phyloP scores from a whole-genome alignment of 2,888 invertebrate species.

The Oscheius sp. region DNA sequence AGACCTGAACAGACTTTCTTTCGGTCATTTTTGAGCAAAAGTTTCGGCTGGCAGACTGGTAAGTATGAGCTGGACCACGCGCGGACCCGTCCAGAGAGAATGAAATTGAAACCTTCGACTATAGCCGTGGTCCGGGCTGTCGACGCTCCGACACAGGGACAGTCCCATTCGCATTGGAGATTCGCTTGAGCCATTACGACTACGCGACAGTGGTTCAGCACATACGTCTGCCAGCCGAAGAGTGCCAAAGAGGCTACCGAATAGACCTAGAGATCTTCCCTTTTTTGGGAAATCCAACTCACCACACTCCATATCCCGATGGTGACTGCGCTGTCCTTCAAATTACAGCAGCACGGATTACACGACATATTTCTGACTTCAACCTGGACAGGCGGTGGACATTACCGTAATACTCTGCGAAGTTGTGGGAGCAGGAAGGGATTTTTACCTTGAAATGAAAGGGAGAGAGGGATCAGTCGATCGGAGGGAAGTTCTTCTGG shows the following conservation, averaged over 20 bases:
- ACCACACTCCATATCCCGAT: constrained; percentile 70
- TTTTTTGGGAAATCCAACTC: constrained; percentile 33
- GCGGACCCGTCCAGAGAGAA: background rate
- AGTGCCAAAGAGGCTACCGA: constrained; percentile 62
- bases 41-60: constrained; percentile 19
- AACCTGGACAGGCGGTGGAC: constrained; percentile 21
- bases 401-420: background rate
- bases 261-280: constrained; percentile 53
- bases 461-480: background rate
- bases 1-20: constrained; percentile 67
- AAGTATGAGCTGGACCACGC: background rate
- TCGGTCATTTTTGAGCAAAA: too few species aligned
- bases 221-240: constrained; percentile 68
- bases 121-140: constrained; percentile 63
- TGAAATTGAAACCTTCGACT: constrained; percentile 68
- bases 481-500: background rate
- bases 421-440: background rate
- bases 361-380: constrained; percentile 46
- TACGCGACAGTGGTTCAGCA: constrained; percentile 62
- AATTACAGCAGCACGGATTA: constrained; percentile 68
- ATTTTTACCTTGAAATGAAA: background rate
- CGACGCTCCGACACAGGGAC: constrained; percentile 68
- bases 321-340: constrained; percentile 68
- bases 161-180: constrained; percentile 67
- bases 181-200: constrained; percentile 68